These are phyloP conservation scores for Nestor notabilis DNA, from an alignment of 2,113 vertebrate genomes.

Conservation along the genomic window DNA sequence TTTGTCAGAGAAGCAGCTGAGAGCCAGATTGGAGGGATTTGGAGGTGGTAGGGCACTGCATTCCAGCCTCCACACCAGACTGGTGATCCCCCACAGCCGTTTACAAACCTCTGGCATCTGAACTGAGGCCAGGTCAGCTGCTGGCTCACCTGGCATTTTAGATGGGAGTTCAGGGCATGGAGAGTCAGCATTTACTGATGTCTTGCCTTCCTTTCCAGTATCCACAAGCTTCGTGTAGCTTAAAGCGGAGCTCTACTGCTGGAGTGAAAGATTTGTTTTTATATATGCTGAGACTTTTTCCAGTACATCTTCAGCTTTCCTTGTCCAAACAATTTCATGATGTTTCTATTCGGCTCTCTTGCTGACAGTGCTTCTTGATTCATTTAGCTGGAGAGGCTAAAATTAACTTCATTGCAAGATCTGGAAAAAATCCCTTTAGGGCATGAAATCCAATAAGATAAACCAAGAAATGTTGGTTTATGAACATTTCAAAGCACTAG, in stretches of 20 bases:
- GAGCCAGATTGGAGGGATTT: background rate
- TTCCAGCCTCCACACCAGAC: background rate
- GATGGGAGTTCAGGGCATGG: background rate
- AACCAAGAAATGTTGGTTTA: constrained; percentile 47
- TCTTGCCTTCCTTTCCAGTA: background rate
- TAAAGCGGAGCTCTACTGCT: background rate
- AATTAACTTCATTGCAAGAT: constrained; percentile 53
- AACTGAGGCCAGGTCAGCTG: background rate
- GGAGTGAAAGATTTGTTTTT: constrained; percentile 2
- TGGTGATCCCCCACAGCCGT: background rate
- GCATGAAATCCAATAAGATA: constrained; percentile 57
- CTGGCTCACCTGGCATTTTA: background rate
- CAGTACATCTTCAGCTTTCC: constrained; percentile 28
- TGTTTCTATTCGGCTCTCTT: background rate
- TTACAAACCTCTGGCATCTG: background rate
- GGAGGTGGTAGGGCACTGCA: background rate
- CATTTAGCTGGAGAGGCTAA: constrained; percentile 45
- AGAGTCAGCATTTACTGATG: background rate
- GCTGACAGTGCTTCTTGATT: constrained; percentile 21
- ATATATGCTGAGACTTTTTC: constrained; percentile 14
- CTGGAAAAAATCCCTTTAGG: constrained; percentile 54
- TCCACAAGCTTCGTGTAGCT: background rate
- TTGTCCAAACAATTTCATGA: constrained; percentile 16
- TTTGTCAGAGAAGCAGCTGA: background rate
- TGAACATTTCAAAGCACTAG: constrained; percentile 34